Evolutionary conservation across 2,797 vertebrate genomes (phyloP).

Genomic region (Phrynocephalus vlangalii): DNA sequence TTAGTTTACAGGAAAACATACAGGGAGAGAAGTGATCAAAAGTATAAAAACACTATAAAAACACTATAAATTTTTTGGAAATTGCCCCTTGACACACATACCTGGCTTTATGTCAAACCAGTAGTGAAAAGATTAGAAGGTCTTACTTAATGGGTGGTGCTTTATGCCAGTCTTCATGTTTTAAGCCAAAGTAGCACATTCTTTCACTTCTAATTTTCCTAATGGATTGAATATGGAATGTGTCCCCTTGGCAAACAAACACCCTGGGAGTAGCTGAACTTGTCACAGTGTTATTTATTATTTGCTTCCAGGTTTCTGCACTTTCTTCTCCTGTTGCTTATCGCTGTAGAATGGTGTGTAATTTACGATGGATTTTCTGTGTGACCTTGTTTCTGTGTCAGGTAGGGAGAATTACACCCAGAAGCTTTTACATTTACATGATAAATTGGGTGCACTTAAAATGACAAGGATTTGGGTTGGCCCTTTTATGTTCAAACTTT

Average conservation of each 20-base stretch:
- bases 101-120: slow-evolving; percentile 52
- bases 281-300: slow-evolving; percentile 66
- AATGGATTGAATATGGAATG: slow-evolving; percentile 69
- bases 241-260: slow-evolving; percentile 65
- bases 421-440: slow-evolving; percentile 56
- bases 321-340: slow-evolving; percentile 65
- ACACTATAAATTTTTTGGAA: slow-evolving; percentile 34
- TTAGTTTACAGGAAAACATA: neutral
- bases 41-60: neutral
- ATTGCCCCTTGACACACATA: slow-evolving; percentile 2
- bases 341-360: slow-evolving; percentile 38
- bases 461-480: slow-evolving; percentile 47
- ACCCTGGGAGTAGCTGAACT: slow-evolving; percentile 65
- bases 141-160: slow-evolving; percentile 33
- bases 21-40: neutral
- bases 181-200: slow-evolving; percentile 59
- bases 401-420: slow-evolving; percentile 35
- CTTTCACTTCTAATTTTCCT: slow-evolving; percentile 67
- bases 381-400: slow-evolving; percentile 70
- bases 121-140: slow-evolving; percentile 43
- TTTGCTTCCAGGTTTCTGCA: slow-evolving; percentile 47
- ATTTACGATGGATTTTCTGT: slow-evolving; percentile 66
- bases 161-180: slow-evolving; percentile 43
- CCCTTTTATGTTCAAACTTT: slow-evolving; percentile 24
- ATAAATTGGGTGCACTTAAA: slow-evolving; percentile 65